Evolutionary conservation across 1,140 invertebrate genomes (phyloP), one percentile per base, ranked within the genome.

Genomic region (Drosophila lacteicornis): DNA sequence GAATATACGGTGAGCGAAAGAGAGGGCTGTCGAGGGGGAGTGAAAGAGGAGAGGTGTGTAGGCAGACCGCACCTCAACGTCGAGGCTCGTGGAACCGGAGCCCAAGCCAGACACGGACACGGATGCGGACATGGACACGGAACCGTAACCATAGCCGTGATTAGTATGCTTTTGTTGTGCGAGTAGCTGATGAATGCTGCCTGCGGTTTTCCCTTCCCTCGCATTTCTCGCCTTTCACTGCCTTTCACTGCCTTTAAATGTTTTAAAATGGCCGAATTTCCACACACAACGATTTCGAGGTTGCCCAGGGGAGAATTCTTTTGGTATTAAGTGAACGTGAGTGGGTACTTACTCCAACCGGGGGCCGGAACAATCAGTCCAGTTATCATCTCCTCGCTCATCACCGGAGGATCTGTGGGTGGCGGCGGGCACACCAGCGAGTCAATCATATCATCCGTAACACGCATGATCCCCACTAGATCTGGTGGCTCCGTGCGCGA

Each of bases 321-420:
- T 47, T 2, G 57, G 17, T 27, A 65, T 43, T 55, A 19, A 42
- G 57, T 17, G 4, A 43, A 3, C 9, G 49, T 8, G 2, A 33
- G 57, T 46, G 57, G 62, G 27, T 86, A 94, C 96, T 97, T 94
- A 97, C 96, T 97, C 96, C 96, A 97, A 84, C 97, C 97, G 33
- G 98, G 98, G 51, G 98, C 98, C 27, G 98, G 98, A 50, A 99
- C 98, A 91, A 99, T 99, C 82, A 99, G 95, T 67, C 97, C 97
- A 42, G 97, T 98, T 82, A 99, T 98, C 96, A 98, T 97, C 94
- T 99, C 98, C 91, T 99, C 98, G 86, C 97, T 97, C 92, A 99
- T 97, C 82, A 97, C 96, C 50, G 97, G 96, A 78, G 98, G 97
- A 91, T 97, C 97, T 55, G 97, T 97, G 25, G 98, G 98, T 50